phyloP scores from a whole-genome alignment of 2,113 vertebrate genomes.

The Protobothrops flavoviridis region DNA sequence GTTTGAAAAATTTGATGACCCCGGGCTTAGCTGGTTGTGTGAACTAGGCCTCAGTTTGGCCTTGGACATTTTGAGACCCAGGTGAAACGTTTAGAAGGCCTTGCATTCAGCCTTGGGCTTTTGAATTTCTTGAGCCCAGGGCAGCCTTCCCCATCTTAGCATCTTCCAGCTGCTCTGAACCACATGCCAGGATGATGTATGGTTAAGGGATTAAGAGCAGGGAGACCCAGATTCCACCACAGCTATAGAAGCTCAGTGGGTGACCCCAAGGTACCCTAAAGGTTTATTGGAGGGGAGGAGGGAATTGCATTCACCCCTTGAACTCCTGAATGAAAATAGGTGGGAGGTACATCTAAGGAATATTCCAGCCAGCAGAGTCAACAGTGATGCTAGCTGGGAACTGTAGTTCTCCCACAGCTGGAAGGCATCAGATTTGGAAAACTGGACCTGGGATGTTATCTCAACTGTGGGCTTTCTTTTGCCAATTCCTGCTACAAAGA shows the following conservation, averaged over 20 bases:
- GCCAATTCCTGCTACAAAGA: background rate
- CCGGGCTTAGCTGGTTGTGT: background rate
- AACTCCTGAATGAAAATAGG: background rate
- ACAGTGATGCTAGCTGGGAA: background rate
- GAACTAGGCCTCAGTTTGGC: background rate
- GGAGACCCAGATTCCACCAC: background rate
- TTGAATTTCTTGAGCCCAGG: background rate
- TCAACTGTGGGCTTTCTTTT: background rate
- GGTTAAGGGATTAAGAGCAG: background rate
- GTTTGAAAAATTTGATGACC: background rate
- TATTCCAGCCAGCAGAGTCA: background rate
- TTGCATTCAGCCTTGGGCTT: background rate
- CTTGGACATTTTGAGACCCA: background rate
- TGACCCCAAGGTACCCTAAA: background rate
- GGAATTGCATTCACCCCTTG: background rate
- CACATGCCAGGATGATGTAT: background rate
- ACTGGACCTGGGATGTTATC: background rate
- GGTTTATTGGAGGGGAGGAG: background rate
- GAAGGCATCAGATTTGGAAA: background rate
- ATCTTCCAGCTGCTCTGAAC: background rate
- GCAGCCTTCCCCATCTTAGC: background rate
- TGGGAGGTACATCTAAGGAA: background rate
- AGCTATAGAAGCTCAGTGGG: background rate
- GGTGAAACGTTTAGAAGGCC: background rate
- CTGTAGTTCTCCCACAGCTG: background rate